Evolutionary conservation across 2,797 vertebrate genomes (phyloP).

Genomic region (Siniperca undulata): DNA sequence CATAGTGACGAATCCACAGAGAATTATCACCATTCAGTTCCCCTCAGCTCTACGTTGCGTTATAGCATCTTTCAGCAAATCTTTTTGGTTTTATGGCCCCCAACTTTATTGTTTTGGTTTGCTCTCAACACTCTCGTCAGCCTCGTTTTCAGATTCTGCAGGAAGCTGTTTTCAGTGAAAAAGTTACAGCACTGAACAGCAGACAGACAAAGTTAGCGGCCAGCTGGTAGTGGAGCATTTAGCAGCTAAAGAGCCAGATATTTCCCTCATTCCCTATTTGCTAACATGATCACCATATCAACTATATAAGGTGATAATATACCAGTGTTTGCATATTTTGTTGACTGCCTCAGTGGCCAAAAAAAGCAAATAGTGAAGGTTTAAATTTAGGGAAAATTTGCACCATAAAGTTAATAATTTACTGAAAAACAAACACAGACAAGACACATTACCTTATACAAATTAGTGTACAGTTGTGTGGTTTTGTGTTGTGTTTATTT

Average conservation of each 20-base stretch:
- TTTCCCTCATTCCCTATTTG: background rate
- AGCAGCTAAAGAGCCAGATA: background rate
- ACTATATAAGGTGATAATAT: background rate
- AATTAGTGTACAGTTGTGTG: background rate
- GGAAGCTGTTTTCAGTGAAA: background rate
- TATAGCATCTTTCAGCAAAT: background rate
- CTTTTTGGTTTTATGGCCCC: no score
- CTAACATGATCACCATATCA: background rate
- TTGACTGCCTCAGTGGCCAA: no score
- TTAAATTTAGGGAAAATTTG: background rate
- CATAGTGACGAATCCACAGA: background rate
- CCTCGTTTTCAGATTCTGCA: background rate
- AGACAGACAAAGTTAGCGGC: no score
- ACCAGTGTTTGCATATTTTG: background rate
- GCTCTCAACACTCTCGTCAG: no score
- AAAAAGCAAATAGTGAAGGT: background rate
- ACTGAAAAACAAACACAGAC: background rate
- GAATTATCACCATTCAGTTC: no score
- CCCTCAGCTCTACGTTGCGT: background rate
- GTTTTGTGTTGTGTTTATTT: conserved; percentile 13
- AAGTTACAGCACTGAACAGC: background rate
- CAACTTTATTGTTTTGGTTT: no score
- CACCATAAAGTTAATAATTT: background rate
- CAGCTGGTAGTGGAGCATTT: background rate
- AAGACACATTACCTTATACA: background rate